Evolutionary conservation across 1,140 invertebrate species (phyloP).

Genomic region (Drosophila sproati): DNA sequence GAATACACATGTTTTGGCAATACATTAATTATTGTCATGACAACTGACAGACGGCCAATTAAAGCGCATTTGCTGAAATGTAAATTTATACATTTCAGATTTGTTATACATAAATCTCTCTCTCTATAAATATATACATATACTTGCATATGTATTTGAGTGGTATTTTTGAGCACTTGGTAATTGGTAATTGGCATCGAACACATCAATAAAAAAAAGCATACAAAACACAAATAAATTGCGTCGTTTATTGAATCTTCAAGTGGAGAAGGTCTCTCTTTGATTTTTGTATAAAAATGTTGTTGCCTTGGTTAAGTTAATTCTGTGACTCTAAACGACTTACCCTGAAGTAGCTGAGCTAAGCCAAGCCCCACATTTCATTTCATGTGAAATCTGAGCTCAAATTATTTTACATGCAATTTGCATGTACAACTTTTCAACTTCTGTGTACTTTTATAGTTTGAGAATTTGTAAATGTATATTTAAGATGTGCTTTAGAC

Average conservation of each 20-base stretch:
- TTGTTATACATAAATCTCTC: neutral
- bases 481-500: neutral
- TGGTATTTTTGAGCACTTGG: constrained; percentile 44
- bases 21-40: constrained; percentile 78
- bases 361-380: neutral
- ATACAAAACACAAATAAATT: constrained; percentile 35
- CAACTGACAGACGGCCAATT: constrained; percentile 81
- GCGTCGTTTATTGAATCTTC: constrained; percentile 36
- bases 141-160: constrained; percentile 16
- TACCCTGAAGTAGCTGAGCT: constrained; percentile 16
- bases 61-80: constrained; percentile 64
- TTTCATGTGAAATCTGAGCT: too few relatives aligned
- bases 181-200: constrained; percentile 61
- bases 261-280: constrained; percentile 44
- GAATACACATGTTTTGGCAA: constrained; percentile 70
- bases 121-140: neutral
- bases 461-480: neutral
- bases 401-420: too few relatives aligned
- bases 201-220: constrained; percentile 32
- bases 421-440: too few relatives aligned
- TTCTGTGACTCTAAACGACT: constrained; percentile 4
- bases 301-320: constrained; percentile 26
- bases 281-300: constrained; percentile 14
- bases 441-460: too few relatives aligned
- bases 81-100: constrained; percentile 50